These are phyloP conservation scores for Chloroclysta siterata DNA, from an alignment of 2,888 invertebrate species.

Conservation along the genomic window DNA sequence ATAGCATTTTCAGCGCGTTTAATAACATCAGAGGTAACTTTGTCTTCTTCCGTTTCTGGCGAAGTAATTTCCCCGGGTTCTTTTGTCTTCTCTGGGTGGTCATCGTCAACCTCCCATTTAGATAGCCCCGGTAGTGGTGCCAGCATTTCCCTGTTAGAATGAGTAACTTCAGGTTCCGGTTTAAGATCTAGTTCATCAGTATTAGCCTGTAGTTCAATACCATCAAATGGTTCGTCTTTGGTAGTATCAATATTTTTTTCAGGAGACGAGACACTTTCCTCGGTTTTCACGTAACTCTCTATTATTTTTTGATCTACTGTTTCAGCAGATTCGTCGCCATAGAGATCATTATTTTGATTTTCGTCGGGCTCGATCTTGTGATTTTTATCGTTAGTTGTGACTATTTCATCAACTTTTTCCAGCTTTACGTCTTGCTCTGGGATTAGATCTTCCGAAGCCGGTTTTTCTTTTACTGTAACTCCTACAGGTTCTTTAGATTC, in stretches of 20 bases:
- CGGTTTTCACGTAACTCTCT: conserved; percentile 82
- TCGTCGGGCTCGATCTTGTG: conserved; percentile 46
- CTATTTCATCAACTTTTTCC: conserved; percentile 40
- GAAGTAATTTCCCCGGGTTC: conserved; percentile 79
- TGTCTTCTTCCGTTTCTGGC: conserved; percentile 84
- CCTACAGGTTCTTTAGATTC: conserved; percentile 43
- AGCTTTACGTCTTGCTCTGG: conserved; percentile 40
- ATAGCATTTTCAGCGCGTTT: conserved; percentile 96
- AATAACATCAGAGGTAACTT: conserved; percentile 93
- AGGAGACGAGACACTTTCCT: conserved; percentile 54
- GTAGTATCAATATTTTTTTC: conserved; percentile 60
- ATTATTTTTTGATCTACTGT: conserved; percentile 85
- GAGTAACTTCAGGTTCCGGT: conserved; percentile 72
- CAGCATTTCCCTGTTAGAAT: conserved; percentile 84
- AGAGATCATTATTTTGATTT: conserved; percentile 70
- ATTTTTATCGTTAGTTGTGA: conserved; percentile 40
- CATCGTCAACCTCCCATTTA: conserved; percentile 94
- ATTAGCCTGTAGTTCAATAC: conserved; percentile 84
- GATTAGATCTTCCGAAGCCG: conserved; percentile 5
- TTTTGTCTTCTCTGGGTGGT: conserved; percentile 69
- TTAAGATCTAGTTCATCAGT: conserved; percentile 84
- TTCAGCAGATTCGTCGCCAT: conserved; percentile 82
- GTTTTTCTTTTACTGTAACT: conserved; percentile 32
- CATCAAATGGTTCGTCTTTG: conserved; percentile 84
- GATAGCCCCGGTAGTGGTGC: conserved; percentile 92